Evolutionary conservation across 2,888 invertebrate genomes (phyloP).

Genomic region (Digitonthophagus gazella): DNA sequence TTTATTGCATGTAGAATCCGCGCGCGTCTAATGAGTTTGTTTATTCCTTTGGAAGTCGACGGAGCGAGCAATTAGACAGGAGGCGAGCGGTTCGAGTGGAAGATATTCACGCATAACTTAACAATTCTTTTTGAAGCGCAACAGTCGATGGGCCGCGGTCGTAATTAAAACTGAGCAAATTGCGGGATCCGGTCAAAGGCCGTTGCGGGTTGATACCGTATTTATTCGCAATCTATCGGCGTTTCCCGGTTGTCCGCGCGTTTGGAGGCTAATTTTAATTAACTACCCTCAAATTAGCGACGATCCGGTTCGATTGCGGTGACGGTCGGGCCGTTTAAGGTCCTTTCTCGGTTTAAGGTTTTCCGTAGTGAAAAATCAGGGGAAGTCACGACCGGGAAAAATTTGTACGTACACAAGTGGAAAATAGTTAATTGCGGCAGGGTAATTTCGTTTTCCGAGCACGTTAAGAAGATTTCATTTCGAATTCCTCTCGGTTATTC

Average conservation of each 20-base stretch:
- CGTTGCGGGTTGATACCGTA: not conserved
- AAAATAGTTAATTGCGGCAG: constrained; percentile 38
- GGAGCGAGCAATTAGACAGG: not conserved
- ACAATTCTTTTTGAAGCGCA: not conserved
- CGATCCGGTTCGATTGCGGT: not conserved
- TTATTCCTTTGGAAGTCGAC: not conserved
- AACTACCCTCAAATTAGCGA: not conserved
- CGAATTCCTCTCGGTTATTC: constrained; percentile 41
- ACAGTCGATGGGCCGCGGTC: not conserved
- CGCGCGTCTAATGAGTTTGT: not conserved
- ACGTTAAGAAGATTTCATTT: constrained; percentile 46
- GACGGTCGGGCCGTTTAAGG: not conserved
- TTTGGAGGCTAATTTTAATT: not conserved
- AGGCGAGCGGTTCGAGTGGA: not conserved
- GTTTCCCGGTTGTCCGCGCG: not conserved
- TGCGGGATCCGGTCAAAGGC: not conserved
- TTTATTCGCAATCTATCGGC: not conserved
- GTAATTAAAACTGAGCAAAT: not conserved
- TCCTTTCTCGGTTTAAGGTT: no score
- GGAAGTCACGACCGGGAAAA: not conserved
- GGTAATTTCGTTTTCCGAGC: constrained; percentile 41
- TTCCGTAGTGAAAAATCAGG: not conserved
- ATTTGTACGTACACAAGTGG: constrained; percentile 23
- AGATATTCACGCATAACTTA: not conserved
- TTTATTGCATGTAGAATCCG: not conserved